These are phyloP conservation scores for Mustela lutreola DNA, from an alignment of 2,113 vertebrate genomes.

Conservation along the genomic window DNA sequence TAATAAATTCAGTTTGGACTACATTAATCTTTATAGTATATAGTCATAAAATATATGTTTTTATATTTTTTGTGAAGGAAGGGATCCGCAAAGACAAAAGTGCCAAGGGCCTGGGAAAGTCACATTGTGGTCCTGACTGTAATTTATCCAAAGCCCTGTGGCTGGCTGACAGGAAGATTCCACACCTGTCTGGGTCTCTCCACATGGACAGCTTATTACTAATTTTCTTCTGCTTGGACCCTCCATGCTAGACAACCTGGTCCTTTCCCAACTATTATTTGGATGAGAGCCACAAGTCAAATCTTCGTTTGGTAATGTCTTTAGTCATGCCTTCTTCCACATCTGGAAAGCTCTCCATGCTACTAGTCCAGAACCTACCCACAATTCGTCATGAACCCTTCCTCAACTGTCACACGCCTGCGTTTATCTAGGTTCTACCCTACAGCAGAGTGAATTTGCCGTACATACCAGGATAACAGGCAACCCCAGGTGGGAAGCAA, in stretches of 20 bases:
- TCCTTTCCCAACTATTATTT: not conserved
- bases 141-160: not conserved
- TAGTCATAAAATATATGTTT: not conserved
- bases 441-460: not conserved
- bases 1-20: not conserved
- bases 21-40: not conserved
- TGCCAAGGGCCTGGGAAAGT: not conserved
- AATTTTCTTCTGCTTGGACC: not conserved
- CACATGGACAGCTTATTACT: no score
- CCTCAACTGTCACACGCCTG: fast-evolving
- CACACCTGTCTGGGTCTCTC: not conserved
- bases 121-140: no score
- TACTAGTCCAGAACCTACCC: not conserved
- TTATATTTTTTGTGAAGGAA: conserved; percentile 12
- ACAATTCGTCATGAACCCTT: not conserved
- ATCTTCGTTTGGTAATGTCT: not conserved
- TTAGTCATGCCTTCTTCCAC: not conserved
- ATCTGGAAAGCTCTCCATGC: not conserved
- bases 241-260: not conserved
- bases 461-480: not conserved
- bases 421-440: not conserved
- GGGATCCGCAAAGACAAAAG: not conserved
- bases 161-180: not conserved
- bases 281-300: not conserved
- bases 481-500: not conserved